Percentiles rank a stretch among this genome's conserved stretches.
Conservation (phyloP, 2,888 invertebrate species). For the Iselma pallidipennis region DNA sequence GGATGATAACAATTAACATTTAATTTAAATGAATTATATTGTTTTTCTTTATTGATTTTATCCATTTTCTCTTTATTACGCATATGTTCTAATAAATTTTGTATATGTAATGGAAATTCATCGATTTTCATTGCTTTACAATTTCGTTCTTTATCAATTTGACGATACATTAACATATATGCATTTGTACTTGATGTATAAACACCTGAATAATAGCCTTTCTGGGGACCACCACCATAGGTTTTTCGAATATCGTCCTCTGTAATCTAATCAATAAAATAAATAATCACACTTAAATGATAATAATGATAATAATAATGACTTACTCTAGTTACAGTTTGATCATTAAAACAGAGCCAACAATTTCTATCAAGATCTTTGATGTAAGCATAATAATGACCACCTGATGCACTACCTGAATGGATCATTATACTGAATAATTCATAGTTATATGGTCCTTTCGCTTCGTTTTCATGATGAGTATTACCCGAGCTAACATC, state of each 20-base stretch:
- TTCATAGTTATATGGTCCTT: constrained; percentile 79
- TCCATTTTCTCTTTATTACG: constrained; percentile 69
- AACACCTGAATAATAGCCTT: constrained; percentile 72
- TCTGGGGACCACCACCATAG: constrained; percentile 73
- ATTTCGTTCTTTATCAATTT: constrained; percentile 68
- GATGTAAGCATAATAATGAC: constrained; percentile 91
- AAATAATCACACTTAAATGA: neutral
- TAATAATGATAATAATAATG: neutral
- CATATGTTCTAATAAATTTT: constrained; percentile 65
- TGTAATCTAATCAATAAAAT: constrained; percentile 63
- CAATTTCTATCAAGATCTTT: constrained; percentile 75
- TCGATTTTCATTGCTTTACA: constrained; percentile 65
- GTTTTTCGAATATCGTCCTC: constrained; percentile 81
- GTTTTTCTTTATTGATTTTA: constrained; percentile 61
- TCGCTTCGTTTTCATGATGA: constrained; percentile 60
- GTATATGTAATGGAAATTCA: constrained; percentile 77
- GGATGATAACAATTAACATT: constrained; percentile 70
- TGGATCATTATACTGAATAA: constrained; percentile 92
- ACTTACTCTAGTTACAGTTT: constrained; percentile 72
- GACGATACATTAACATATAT: constrained; percentile 89
- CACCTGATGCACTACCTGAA: constrained; percentile 86
- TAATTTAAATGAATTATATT: constrained; percentile 65
- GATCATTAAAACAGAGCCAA: constrained; percentile 91
- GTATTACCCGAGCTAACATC: constrained; percentile 63
- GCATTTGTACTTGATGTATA: constrained; percentile 85